Evolutionary conservation across 2,888 invertebrate species (phyloP).

Genomic region (Chironomus riparius): DNA sequence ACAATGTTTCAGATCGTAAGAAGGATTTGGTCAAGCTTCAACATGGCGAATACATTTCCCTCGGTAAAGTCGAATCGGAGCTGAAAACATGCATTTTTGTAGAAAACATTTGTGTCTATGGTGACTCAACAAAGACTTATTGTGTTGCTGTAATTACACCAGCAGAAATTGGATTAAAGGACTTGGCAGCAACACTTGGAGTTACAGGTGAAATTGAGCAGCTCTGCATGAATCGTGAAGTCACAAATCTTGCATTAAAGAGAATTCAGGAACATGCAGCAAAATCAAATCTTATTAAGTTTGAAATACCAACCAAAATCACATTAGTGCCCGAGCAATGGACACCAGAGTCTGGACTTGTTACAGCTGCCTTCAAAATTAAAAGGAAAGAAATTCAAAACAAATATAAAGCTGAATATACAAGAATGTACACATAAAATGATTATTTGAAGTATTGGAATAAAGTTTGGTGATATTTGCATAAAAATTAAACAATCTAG

Average conservation of each 20-base stretch:
- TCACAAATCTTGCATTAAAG: conserved; percentile 76
- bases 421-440: conserved; percentile 75
- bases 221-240: conserved; percentile 60
- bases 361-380: conserved; percentile 96
- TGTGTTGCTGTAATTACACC: conserved; percentile 90
- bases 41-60: conserved; percentile 94
- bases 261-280: conserved; percentile 74
- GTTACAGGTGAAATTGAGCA: conserved; percentile 55
- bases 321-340: conserved; percentile 86
- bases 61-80: conserved; percentile 93
- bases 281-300: conserved; percentile 83
- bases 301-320: conserved; percentile 85
- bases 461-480: conserved; percentile 29
- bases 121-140: conserved; percentile 74
- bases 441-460: background rate
- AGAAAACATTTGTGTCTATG: conserved; percentile 96
- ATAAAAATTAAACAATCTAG: too few relatives aligned
- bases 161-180: conserved; percentile 57
- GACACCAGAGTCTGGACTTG: conserved; percentile 95
- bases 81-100: conserved; percentile 89
- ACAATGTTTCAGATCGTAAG: conserved; percentile 75
- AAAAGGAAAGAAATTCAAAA: conserved; percentile 95
- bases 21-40: conserved; percentile 98
- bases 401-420: conserved; percentile 84
- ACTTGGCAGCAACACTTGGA: conserved; percentile 62